Evolutionary conservation across 2,113 vertebrate genomes (phyloP), one percentile per base, ranked within the genome.

Genomic region (Ptilorrhoa leucosticta): DNA sequence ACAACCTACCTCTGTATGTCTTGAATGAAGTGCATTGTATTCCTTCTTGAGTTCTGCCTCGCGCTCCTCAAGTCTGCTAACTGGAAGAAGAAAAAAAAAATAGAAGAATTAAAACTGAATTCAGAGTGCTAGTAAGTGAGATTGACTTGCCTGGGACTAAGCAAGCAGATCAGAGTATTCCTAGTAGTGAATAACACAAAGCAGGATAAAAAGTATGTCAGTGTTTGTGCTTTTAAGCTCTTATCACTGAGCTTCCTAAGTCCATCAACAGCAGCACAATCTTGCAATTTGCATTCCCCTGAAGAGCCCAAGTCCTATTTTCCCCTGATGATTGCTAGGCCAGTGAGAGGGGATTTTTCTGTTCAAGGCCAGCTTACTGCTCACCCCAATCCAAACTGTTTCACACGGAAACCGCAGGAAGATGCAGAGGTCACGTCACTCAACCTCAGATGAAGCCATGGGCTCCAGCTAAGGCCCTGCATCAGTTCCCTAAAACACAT

Each of bases 1-100:
- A 63, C 10, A 18, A 97, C 98, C 86, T 92, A 99, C 99, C 99
- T 99, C 99, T 27, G 99, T 99, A 96, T 99, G 99, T 94, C 99
- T 98, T 95, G 99, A 99, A 96, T 99, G 99, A 94, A 99, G 98
- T 30, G 98, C 95, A 90, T 99, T 99, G 92, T 99, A 99, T 89
- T 99, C 99, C 77, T 99, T 99, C 97, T 99, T 99, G 90, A 99
- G 98, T 83, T 99, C 99, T 14, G 99, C 98, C 96, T 99, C 99
- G 87, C 99, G 98, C 96, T 99, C 99, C 87, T 99, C 99, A 93
- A 99, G 97, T 97, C 99, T 99, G 98, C 98, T 98, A 96, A 99
- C 99, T 99, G 96, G 45, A 98, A 97, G 53, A 95, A 87, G 5
- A n/a, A 97, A 90, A 61, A 96, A 93, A 50, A 96, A 54, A 4